These are phyloP conservation scores for Periophthalmus modestus DNA, from an alignment of 2,113 vertebrate species.

Conservation along the genomic window DNA sequence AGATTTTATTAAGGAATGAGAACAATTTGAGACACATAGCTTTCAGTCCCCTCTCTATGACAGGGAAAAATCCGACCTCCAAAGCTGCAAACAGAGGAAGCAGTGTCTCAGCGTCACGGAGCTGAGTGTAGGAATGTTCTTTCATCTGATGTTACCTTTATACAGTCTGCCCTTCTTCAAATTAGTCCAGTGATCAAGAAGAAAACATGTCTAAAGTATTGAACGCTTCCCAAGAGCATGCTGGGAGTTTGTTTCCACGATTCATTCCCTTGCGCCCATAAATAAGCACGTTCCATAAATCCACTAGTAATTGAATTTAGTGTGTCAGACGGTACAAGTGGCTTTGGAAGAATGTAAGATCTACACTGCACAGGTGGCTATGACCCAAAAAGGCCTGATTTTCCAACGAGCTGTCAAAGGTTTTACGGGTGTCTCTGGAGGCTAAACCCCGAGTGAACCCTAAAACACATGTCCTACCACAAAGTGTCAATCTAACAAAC, in stretches of 20 bases:
- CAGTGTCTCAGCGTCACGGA: conserved; percentile 34
- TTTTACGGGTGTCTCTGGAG: conserved; percentile 29
- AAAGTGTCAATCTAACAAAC: conserved; percentile 22
- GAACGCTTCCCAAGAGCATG: background rate
- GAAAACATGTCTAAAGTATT: conserved; percentile 1
- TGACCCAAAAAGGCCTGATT: conserved; percentile 9
- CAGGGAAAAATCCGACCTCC: conserved; percentile 18
- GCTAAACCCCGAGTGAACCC: conserved; percentile 36
- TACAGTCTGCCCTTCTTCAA: background rate
- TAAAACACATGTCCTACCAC: conserved; percentile 35
- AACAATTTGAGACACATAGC: conserved; percentile 13
- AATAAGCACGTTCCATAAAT: conserved; percentile 22
- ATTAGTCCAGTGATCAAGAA: background rate
- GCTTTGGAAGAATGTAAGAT: conserved; percentile 32
- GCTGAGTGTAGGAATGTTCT: conserved; percentile 31
- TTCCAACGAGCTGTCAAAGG: conserved; percentile 32
- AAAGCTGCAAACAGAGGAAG: conserved; percentile 34
- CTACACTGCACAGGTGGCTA: conserved; percentile 44
- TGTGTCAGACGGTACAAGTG: conserved; percentile 25
- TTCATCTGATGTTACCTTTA: conserved; percentile 31
- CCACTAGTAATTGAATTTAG: conserved; percentile 29
- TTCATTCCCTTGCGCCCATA: background rate
- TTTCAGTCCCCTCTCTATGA: conserved; percentile 6
- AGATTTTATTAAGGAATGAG: conserved; percentile 16
- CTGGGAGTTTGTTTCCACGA: conserved; percentile 7